Conservation (phyloP, 1,140 invertebrate species). For the Amphibalanus amphitrite region DNA sequence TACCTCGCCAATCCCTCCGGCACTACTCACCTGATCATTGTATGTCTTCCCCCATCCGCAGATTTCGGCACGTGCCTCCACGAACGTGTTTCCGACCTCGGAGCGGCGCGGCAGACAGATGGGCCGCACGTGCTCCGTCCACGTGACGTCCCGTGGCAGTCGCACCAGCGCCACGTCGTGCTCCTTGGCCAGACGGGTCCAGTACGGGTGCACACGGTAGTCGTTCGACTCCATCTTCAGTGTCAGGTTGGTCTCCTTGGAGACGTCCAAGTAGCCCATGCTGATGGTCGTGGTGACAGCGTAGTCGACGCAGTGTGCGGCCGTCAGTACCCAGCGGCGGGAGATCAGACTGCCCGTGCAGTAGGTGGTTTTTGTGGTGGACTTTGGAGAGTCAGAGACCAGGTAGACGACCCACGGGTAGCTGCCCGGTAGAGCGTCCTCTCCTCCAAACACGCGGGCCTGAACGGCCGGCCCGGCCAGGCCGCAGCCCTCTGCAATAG, state of each 20-base stretch:
- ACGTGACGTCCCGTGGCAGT: background rate
- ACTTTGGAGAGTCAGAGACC: background rate
- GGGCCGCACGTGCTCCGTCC: background rate
- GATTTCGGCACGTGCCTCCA: background rate
- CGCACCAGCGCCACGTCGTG: background rate
- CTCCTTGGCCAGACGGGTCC: background rate
- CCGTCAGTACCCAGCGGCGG: background rate
- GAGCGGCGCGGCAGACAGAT: background rate
- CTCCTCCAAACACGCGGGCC: background rate
- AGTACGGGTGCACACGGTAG: background rate
- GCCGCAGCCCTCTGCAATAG: background rate
- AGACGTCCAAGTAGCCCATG: background rate
- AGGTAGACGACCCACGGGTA: slow-evolving; percentile 1
- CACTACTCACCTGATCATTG: background rate
- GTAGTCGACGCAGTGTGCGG: background rate
- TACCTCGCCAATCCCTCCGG: no score
- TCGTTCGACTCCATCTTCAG: background rate
- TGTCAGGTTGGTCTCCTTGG: background rate
- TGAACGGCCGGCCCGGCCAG: background rate
- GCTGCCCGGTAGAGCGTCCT: background rate
- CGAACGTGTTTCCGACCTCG: background rate
- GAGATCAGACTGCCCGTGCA: background rate
- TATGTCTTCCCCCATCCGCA: slow-evolving; percentile 1
- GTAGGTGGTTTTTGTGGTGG: background rate
- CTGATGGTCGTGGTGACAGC: background rate